Evolutionary conservation across 2,113 vertebrate genomes (phyloP).

Genomic region (Aythya baeri): DNA sequence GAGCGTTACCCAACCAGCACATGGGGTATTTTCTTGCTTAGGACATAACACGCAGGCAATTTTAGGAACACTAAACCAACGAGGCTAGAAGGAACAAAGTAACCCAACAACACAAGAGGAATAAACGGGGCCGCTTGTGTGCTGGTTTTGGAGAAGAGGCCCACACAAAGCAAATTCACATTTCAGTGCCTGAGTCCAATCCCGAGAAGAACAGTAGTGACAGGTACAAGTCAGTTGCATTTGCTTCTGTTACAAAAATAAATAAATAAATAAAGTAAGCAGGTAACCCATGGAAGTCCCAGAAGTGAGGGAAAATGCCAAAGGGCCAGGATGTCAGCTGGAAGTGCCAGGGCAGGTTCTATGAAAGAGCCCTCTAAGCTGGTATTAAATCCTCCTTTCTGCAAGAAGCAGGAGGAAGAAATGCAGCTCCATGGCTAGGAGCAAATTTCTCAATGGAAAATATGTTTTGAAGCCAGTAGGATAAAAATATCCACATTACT

Average conservation of each 20-base stretch:
- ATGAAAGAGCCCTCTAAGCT: background rate
- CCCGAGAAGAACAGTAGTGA: background rate
- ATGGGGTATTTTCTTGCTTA: background rate
- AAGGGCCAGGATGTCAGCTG: background rate
- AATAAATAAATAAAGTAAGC: background rate
- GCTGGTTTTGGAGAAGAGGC: background rate
- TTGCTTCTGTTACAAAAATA: background rate
- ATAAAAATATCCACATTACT: background rate
- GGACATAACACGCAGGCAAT: background rate
- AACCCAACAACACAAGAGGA: background rate
- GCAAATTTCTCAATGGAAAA: background rate
- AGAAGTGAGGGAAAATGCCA: background rate
- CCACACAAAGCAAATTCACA: background rate
- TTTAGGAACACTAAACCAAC: background rate
- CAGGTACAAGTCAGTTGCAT: background rate
- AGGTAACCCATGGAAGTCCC: background rate
- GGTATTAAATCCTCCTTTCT: background rate
- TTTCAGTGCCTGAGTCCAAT: background rate
- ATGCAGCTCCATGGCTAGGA: background rate
- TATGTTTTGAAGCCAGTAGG: background rate
- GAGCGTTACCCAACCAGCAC: background rate
- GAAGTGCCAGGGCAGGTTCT: background rate
- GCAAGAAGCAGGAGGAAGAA: background rate
- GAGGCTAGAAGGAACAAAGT: background rate
- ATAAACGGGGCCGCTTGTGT: background rate